Conservation (phyloP, 2,888 invertebrate genomes). For the Cataglyphis livida region DNA sequence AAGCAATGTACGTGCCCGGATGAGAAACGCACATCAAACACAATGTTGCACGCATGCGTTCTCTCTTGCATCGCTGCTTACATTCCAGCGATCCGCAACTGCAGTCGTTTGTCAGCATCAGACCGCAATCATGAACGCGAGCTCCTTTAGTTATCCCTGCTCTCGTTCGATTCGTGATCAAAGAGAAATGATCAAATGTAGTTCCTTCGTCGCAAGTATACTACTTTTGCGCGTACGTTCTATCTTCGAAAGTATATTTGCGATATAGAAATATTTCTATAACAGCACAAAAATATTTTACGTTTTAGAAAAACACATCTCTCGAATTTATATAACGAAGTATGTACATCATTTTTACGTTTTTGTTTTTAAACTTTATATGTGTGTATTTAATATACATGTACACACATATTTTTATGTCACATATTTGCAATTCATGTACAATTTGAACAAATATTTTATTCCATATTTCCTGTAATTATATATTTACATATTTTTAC, state of each 20-base stretch:
- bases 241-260: background rate
- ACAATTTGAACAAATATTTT: background rate
- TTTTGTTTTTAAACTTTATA: background rate
- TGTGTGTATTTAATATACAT: background rate
- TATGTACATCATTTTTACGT: background rate
- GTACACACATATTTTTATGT: background rate
- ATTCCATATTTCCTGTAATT: background rate
- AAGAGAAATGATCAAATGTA: constrained; percentile 4
- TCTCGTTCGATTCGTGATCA: constrained; percentile 19
- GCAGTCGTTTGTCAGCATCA: constrained; percentile 51
- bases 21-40: constrained; percentile 52
- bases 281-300: background rate
- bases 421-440: background rate
- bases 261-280: background rate
- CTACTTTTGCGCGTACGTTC: background rate
- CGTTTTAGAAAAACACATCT: background rate
- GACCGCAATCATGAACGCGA: constrained; percentile 29
- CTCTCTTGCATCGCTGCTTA: constrained; percentile 21
- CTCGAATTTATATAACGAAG: constrained; percentile 6
- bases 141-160: constrained; percentile 16
- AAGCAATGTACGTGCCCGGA: constrained; percentile 48
- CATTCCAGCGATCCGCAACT: constrained; percentile 40
- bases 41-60: constrained; percentile 23
- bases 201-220: background rate
- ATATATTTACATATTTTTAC: background rate